Evolutionary conservation across 2,113 vertebrate species (phyloP).

Genomic region (Pseudolaguvia tuberculata): DNA sequence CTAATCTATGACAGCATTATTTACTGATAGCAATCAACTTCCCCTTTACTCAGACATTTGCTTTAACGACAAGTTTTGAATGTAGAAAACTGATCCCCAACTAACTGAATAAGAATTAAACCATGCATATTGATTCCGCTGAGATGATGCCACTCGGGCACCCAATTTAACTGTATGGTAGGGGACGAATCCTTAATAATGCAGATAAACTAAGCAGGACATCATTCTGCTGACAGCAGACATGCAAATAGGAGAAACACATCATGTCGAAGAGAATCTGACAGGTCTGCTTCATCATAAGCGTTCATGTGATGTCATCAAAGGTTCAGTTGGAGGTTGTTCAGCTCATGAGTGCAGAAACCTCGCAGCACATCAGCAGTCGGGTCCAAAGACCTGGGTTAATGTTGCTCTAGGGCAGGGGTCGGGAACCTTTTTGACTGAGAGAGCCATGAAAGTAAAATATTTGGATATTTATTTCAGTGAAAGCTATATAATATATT

Average conservation of each 20-base stretch:
- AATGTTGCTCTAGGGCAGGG: neutral
- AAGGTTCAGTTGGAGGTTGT: neutral
- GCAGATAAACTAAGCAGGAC: neutral
- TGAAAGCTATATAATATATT: no score
- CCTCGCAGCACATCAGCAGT: neutral
- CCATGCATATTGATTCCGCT: neutral
- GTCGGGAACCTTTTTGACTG: no score
- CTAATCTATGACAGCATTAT: no score
- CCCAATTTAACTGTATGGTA: no score
- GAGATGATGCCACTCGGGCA: no score
- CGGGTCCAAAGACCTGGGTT: neutral
- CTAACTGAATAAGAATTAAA: neutral
- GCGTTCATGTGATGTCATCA: neutral
- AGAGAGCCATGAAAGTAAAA: no score
- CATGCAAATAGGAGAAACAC: neutral
- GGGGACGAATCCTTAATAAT: neutral
- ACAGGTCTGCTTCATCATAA: neutral
- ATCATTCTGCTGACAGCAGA: neutral
- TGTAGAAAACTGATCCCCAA: neutral
- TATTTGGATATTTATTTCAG: no score
- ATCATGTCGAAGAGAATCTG: no score
- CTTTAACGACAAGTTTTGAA: neutral
- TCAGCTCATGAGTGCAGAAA: neutral
- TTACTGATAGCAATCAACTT: no score
- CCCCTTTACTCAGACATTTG: no score